Percentiles rank a stretch among this genome's conserved stretches.
Evolutionary conservation across 2,113 vertebrate species (phyloP).

Genomic region (Maccullochella peelii): DNA sequence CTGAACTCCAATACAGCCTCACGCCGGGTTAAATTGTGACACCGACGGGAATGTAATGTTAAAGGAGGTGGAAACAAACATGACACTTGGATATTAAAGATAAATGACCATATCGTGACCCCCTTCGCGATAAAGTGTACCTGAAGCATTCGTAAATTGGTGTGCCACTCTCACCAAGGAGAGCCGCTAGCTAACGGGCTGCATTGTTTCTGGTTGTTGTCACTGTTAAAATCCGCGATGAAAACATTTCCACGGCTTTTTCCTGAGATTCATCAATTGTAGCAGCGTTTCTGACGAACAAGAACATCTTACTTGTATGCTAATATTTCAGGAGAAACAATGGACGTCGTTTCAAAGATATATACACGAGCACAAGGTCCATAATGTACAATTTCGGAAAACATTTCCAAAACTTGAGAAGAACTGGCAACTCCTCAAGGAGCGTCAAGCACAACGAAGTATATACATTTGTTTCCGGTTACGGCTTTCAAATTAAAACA

Average conservation of each 20-base stretch:
- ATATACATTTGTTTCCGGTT: background rate
- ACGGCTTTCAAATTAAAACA: slow-evolving; percentile 32
- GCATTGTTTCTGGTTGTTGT: slow-evolving; percentile 26
- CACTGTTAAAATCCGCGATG: background rate
- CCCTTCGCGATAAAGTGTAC: slow-evolving; percentile 28
- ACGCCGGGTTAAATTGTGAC: slow-evolving; percentile 8
- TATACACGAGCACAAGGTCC: background rate
- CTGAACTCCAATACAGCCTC: background rate
- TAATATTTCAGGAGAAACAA: background rate
- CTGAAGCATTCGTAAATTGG: slow-evolving; percentile 66
- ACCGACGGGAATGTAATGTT: background rate
- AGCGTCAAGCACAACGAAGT: fast-evolving
- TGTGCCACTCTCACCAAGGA: slow-evolving; percentile 45
- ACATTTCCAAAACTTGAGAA: slow-evolving; percentile 61
- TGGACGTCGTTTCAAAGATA: background rate
- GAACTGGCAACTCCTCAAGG: slow-evolving; percentile 7
- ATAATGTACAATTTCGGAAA: slow-evolving; percentile 15
- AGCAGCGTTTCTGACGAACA: background rate
- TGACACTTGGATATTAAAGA: slow-evolving; percentile 46
- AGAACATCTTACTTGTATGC: background rate
- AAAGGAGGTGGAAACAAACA: slow-evolving; percentile 23
- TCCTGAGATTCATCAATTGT: background rate
- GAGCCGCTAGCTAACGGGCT: slow-evolving; percentile 65
- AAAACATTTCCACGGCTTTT: slow-evolving; percentile 19
- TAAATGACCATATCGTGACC: slow-evolving; percentile 51